Evolutionary conservation across 2,888 invertebrate genomes (phyloP).

Genomic region (Eucriotettix oculatus): DNA sequence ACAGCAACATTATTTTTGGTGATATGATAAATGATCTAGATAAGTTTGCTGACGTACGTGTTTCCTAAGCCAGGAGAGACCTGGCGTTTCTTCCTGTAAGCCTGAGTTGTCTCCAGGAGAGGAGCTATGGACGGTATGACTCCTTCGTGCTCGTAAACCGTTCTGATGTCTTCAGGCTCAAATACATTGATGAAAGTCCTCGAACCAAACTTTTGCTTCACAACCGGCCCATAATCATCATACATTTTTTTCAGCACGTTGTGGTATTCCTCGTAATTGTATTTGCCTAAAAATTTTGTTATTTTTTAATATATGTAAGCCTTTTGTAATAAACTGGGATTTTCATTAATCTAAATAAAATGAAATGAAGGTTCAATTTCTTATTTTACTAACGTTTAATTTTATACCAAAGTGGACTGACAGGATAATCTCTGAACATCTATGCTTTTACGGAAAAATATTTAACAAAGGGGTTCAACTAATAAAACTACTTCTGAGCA

Average conservation of each 20-base stretch:
- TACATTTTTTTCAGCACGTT: slow-evolving; percentile 24
- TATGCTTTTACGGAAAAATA: too few species aligned
- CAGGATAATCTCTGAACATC: too few species aligned
- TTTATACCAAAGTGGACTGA: too few species aligned
- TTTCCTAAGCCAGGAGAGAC: slow-evolving; percentile 34
- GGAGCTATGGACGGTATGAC: slow-evolving; percentile 31
- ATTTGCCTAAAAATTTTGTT: slow-evolving; percentile 15
- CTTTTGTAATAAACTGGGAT: too few species aligned
- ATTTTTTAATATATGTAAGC: too few species aligned
- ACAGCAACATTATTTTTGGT: too few species aligned
- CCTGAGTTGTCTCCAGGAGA: slow-evolving; percentile 29
- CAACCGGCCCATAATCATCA: slow-evolving; percentile 30
- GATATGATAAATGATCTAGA: background rate
- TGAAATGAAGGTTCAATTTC: too few species aligned
- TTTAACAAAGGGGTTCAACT: too few species aligned
- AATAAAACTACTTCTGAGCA: too few species aligned
- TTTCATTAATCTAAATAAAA: too few species aligned
- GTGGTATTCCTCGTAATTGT: slow-evolving; percentile 22
- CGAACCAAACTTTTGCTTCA: slow-evolving; percentile 26
- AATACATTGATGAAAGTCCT: slow-evolving; percentile 30
- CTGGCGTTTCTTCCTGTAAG: slow-evolving; percentile 28
- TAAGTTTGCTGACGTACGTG: slow-evolving; percentile 22
- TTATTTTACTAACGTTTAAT: too few species aligned
- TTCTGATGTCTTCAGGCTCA: slow-evolving; percentile 30
- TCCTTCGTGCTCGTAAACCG: slow-evolving; percentile 29